Conservation (phyloP, 2,113 vertebrate species). For the Burhinus bistriatus region DNA sequence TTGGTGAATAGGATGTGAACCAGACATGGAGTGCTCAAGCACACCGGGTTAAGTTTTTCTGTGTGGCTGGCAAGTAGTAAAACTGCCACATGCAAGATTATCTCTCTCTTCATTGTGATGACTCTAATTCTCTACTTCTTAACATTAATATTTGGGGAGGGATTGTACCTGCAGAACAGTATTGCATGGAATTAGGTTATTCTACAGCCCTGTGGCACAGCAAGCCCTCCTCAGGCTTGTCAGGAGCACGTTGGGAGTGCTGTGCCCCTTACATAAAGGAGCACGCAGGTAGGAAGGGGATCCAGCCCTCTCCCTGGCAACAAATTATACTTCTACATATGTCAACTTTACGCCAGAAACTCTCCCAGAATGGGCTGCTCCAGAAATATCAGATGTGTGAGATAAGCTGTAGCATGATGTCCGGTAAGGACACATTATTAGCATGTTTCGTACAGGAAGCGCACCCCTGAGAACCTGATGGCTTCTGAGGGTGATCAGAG, state of each 20-base stretch:
- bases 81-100: background rate
- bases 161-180: background rate
- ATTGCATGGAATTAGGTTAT: background rate
- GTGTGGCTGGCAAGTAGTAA: background rate
- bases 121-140: background rate
- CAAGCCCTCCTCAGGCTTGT: background rate
- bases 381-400: background rate
- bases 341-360: background rate
- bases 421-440: background rate
- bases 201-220: background rate
- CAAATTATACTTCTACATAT: background rate
- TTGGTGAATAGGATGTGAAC: background rate
- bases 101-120: background rate
- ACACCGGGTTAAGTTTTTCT: background rate
- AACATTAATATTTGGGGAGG: background rate
- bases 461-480: background rate
- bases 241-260: background rate
- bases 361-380: background rate
- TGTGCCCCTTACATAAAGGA: background rate
- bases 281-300: background rate
- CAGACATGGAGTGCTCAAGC: background rate
- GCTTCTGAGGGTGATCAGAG: background rate
- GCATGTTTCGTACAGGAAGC: background rate
- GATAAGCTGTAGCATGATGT: background rate
- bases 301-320: background rate